A percentile compares a stretch with the other conserved stretches of the same genome.
phyloP scores from a whole-genome alignment of 2,888 invertebrate genomes.

The Cosmia pyralina region DNA sequence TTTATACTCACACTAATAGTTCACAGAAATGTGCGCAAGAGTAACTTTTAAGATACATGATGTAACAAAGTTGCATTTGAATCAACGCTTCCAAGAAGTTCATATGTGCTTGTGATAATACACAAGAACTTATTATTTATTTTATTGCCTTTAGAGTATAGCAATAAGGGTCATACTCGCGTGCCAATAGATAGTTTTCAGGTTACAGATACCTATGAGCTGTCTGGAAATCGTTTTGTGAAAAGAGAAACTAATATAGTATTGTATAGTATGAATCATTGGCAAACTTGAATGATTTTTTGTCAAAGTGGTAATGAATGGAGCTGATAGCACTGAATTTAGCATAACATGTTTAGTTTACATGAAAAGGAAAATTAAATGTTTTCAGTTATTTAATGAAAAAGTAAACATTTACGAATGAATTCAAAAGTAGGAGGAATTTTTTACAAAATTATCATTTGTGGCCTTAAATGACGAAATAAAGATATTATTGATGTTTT shows the following conservation, averaged over 20 bases:
- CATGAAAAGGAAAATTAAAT: neutral
- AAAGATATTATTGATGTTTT: too few species aligned
- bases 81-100: slow-evolving; percentile 34
- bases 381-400: neutral
- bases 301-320: neutral
- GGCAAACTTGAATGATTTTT: neutral
- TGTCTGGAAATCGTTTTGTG: neutral
- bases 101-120: slow-evolving; percentile 12
- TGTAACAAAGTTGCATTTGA: slow-evolving; percentile 46
- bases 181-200: neutral
- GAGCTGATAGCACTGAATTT: neutral
- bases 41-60: neutral
- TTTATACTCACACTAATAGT: slow-evolving; percentile 20
- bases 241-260: neutral
- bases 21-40: slow-evolving; percentile 40
- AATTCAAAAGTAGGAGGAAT: neutral
- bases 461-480: neutral
- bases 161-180: slow-evolving; percentile 19
- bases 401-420: neutral
- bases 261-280: neutral
- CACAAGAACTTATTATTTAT: slow-evolving; percentile 18
- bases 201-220: neutral
- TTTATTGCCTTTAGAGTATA: neutral
- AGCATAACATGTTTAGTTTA: neutral
- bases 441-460: neutral